Base-by-base conservation (phyloP, 2,113 vertebrate genomes). In the Pungitius pungitius region DNA sequence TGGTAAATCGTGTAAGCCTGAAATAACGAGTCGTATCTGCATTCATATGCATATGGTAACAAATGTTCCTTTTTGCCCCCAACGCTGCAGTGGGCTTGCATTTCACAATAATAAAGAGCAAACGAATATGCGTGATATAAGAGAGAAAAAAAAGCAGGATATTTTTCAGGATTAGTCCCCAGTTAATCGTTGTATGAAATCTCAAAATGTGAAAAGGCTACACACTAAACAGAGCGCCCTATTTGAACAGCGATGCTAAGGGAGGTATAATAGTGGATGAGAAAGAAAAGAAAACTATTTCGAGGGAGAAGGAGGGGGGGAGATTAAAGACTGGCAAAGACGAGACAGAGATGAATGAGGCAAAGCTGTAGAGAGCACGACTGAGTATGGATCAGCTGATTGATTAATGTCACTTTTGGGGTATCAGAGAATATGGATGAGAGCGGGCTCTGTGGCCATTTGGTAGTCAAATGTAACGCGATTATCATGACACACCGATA, bases 401-500 rank as follows among this genome's bases (percentile, higher is more conserved):
- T 91, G 90, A 92, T 92, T 80, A 82, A 90, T 81, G 73, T 51
- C 79, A 73, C 63, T 82, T 76, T 77, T 77, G 77, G 80, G 84
- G 73, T 81, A 85, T 81, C 74, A 76, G 70, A 65, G 70, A 86
- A 78, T 85, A 92, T 84, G 79, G 91, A 92, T 92, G 88, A 81
- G 72, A 18, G 70, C 52, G 20, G 75, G 65, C 71, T 73, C 64
- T 7, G 56, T 24, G 40, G 73, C 64, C 61, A 87, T 90, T 93
- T 90, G 81, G 76, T 88, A 90, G 88, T 92, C 89, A 90, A 83
- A 91, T 88, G 71, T 86, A 91, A 87, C 75, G 72, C 12, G 79
- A 92, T 93, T 91, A 89, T 75, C 85, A 75, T 88, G 87, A 88
- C 86, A 87, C 65, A 51, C 76, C 89, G 75, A 92, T 93, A 88